These are phyloP conservation scores for Penaeus vannamei DNA, from an alignment of 1,140 invertebrate genomes.

Conservation along the genomic window DNA sequence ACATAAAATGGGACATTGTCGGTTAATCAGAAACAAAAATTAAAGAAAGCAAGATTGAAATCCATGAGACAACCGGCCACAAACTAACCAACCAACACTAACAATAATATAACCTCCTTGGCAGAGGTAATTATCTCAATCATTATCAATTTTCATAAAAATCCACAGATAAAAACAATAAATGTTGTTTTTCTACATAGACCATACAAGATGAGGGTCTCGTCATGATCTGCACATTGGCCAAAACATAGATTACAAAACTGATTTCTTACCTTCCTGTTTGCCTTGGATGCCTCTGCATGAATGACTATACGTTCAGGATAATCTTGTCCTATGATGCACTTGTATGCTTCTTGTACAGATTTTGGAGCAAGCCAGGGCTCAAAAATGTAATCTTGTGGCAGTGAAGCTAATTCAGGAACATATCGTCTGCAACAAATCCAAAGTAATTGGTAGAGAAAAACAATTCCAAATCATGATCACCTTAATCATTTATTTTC, in stretches of 20 bases:
- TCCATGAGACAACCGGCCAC: no score
- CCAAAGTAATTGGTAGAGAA: neutral
- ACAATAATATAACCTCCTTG: no score
- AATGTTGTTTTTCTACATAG: no score
- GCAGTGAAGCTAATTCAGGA: conserved; percentile 72
- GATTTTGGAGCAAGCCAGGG: conserved; percentile 74
- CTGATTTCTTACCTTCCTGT: conserved; percentile 45
- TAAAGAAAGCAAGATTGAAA: no score
- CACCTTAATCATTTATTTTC: no score
- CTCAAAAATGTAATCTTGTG: conserved; percentile 73
- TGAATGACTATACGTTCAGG: conserved; percentile 73
- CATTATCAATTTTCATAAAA: no score
- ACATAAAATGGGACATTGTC: no score
- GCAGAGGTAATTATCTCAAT: no score
- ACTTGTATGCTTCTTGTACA: conserved; percentile 72
- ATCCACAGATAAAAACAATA: no score
- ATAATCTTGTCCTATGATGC: conserved; percentile 74
- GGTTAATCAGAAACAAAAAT: no score
- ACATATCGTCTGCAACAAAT: conserved; percentile 72
- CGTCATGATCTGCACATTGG: neutral
- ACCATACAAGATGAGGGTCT: no score
- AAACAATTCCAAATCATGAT: neutral
- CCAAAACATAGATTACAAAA: neutral
- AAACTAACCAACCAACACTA: no score
- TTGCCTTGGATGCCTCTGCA: conserved; percentile 59